Evolutionary conservation across 2,113 vertebrate genomes (phyloP).

Genomic region (Etheostoma cragini): DNA sequence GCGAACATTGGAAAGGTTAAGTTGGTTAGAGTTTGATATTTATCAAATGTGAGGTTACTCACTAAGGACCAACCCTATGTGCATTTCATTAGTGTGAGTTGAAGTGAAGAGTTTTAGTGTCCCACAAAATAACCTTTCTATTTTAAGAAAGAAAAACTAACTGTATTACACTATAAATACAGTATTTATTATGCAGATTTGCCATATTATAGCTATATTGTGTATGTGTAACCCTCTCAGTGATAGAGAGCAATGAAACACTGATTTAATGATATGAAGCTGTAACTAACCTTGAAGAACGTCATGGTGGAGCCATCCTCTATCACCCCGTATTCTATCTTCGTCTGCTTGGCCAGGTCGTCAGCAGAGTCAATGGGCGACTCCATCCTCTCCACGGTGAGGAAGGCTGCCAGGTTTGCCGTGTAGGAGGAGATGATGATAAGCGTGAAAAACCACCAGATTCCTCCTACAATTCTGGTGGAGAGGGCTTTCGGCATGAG

Average conservation of each 20-base stretch:
- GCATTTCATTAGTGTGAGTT: background rate
- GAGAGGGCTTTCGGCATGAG: slow-evolving; percentile 99
- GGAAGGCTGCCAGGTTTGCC: slow-evolving; percentile 98
- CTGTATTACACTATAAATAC: background rate
- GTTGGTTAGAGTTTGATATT: background rate
- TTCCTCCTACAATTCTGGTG: slow-evolving; percentile 99
- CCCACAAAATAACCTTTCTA: background rate
- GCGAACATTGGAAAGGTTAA: background rate
- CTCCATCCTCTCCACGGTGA: slow-evolving; percentile 99
- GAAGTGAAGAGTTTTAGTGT: background rate
- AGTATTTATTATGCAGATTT: background rate
- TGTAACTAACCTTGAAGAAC: slow-evolving; percentile 93
- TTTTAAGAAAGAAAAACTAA: background rate
- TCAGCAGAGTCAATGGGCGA: slow-evolving; percentile 98
- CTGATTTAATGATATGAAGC: background rate
- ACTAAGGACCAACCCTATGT: background rate
- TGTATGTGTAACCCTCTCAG: background rate
- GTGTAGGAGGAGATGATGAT: slow-evolving; percentile 99
- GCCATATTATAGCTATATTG: background rate
- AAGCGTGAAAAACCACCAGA: slow-evolving; percentile 99
- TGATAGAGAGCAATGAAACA: background rate
- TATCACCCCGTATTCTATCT: slow-evolving; percentile 97
- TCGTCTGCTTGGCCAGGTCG: slow-evolving; percentile 98
- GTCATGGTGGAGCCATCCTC: slow-evolving; percentile 97
- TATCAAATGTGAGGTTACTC: background rate